A percentile compares a stretch with the other conserved stretches of the same genome.
phyloP scores from a whole-genome alignment of 1,140 invertebrate genomes.

The Bathynomus jamesi region DNA sequence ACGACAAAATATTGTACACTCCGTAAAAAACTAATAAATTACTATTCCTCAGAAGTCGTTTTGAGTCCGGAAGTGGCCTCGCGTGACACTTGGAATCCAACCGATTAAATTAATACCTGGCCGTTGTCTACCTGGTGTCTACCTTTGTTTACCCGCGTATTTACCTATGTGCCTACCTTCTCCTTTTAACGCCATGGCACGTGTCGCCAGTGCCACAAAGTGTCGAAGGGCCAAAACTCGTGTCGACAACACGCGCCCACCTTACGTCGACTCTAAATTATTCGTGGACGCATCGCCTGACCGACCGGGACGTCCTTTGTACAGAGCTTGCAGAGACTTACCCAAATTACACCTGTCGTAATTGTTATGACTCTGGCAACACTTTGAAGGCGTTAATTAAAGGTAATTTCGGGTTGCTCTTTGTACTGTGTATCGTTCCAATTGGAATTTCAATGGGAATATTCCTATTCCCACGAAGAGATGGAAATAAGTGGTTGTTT shows the following conservation, averaged over 20 bases:
- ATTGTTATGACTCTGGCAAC: not conserved
- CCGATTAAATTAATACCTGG: not conserved
- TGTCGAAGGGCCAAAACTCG: not conserved
- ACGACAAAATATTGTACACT: too few species aligned
- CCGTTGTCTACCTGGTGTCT: not conserved
- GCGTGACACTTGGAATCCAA: too few species aligned
- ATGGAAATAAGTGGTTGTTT: not conserved
- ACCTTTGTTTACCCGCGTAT: not conserved
- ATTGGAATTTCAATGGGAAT: not conserved
- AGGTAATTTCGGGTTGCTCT: not conserved
- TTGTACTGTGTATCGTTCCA: not conserved
- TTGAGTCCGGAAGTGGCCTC: too few species aligned
- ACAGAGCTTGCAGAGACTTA: not conserved
- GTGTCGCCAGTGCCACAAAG: not conserved
- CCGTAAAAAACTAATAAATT: too few species aligned
- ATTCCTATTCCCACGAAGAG: not conserved
- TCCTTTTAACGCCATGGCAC: not conserved
- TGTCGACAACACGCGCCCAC: not conserved
- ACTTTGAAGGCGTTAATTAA: not conserved
- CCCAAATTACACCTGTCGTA: not conserved
- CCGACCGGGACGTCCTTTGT: not conserved
- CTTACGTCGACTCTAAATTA: too few species aligned
- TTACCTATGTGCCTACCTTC: not conserved
- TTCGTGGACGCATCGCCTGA: too few species aligned
- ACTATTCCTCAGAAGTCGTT: too few species aligned